Conservation (phyloP, 92 coral and sea anemone genomes). For the Epizoanthus rinbou region DNA sequence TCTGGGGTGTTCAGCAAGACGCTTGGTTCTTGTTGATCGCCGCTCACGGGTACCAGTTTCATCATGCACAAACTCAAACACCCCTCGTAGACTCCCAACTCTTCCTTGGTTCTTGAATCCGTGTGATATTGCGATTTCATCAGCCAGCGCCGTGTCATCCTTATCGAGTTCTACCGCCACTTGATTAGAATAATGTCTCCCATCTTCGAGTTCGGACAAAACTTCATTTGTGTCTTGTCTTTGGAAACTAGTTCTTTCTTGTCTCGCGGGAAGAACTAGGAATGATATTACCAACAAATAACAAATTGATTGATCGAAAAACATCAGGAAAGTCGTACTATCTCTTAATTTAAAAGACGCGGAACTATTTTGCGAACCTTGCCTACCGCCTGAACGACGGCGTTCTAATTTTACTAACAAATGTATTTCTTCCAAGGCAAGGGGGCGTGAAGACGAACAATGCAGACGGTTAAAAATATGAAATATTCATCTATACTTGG, state of each 20-base stretch:
- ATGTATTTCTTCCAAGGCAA: conserved; percentile 8
- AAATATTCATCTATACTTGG: conserved; percentile 3
- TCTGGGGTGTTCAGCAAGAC: conserved; percentile 79
- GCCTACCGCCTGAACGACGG: conserved; percentile 22
- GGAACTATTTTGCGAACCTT: background rate
- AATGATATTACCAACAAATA: conserved; percentile 42
- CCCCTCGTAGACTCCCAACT: conserved; percentile 71
- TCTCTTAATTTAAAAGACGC: background rate
- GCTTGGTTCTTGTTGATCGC: conserved; percentile 64
- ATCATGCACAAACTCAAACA: conserved; percentile 77
- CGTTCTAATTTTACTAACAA: conserved; percentile 47
- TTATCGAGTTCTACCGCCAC: conserved; percentile 88
- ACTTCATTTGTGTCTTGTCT: conserved; percentile 40
- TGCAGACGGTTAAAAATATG: too few species aligned
- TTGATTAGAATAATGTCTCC: conserved; percentile 58
- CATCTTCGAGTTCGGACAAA: conserved; percentile 55
- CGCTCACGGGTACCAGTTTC: conserved; percentile 55
- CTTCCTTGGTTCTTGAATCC: conserved; percentile 83
- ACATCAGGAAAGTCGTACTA: conserved; percentile 47
- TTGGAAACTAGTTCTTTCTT: background rate
- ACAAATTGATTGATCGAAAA: conserved; percentile 40
- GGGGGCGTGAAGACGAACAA: conserved; percentile 9
- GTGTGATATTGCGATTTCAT: conserved; percentile 70
- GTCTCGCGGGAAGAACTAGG: conserved; percentile 28
- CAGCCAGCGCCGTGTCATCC: conserved; percentile 74